Base-by-base conservation (phyloP, 53 echinoderm and acorn worm species). In the Paelopatides confundens region DNA sequence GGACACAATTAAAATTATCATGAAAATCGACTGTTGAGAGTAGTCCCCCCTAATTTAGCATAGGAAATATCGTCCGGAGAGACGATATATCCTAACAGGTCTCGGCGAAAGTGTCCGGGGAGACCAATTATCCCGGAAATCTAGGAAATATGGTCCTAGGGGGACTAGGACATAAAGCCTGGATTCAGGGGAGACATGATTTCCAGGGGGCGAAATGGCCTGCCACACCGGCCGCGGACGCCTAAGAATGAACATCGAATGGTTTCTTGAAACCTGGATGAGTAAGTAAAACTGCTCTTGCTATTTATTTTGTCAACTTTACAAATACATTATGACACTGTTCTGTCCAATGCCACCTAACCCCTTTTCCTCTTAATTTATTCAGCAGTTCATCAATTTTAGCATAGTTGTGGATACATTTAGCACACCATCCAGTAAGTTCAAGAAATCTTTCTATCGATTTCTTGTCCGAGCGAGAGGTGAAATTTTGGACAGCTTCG, bases 191-290 rank as follows among this genome's bases (percentile, higher is more conserved):
- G n/a, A n/a, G n/a, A n/a, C n/a, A n/a, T n/a, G n/a, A n/a, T n/a
- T n/a, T n/a, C n/a, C n/a, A n/a, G n/a, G n/a, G n/a, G n/a, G n/a
- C n/a, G n/a, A n/a, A n/a, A n/a, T n/a, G n/a, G n/a, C n/a, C n/a
- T n/a, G n/a, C n/a, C n/a, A n/a, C n/a, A n/a, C n/a, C n/a, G n/a
- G n/a, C n/a, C n/a, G n/a, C n/a, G n/a, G n/a, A n/a, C n/a, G n/a
- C n/a, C n/a, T n/a, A n/a, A n/a, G n/a, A n/a, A n/a, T n/a, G 91
- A 3, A 91, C 63, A 1, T 39, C 34, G 40, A 91, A 91, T 8
- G 87, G 82, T 18, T 43, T 28, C 34, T 85, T 7, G 21, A 10
- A n/a, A 63, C 78, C 68, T 3, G 86, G 90, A 64, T 71, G 65
- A 28, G 63, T 85, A 9, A 90, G 34, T 6, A 74, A 65, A 24